phyloP scores from a whole-genome alignment of 1,140 invertebrate genomes.

The Caenorhabditis tropicalis region DNA sequence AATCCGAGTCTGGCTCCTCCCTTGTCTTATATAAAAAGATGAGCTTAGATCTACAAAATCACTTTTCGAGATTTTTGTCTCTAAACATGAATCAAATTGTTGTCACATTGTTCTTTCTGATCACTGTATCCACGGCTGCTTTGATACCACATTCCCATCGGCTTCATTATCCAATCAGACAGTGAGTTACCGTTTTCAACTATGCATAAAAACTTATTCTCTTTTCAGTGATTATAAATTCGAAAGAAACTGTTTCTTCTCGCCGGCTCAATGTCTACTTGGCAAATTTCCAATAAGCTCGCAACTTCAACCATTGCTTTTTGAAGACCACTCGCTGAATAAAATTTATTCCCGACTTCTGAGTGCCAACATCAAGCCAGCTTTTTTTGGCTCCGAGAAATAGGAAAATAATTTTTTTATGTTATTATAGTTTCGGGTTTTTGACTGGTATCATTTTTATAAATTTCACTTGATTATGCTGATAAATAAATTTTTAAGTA shows the following conservation, averaged over 20 bases:
- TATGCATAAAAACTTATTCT: neutral
- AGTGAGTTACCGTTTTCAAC: neutral
- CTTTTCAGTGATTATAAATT: neutral
- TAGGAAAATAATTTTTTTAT: neutral
- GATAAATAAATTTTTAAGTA: too few relatives aligned
- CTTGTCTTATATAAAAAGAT: neutral
- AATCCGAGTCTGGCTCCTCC: neutral
- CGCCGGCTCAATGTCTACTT: neutral
- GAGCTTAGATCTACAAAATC: neutral
- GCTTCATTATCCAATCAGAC: neutral
- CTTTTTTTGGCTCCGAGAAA: neutral
- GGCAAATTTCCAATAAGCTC: conserved; percentile 1
- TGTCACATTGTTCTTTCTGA: neutral
- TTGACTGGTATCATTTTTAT: neutral
- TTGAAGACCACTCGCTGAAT: neutral
- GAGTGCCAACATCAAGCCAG: neutral
- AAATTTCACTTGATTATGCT: too few relatives aligned
- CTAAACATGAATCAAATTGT: neutral
- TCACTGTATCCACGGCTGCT: neutral
- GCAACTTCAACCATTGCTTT: neutral
- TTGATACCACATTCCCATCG: neutral
- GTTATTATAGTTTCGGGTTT: neutral
- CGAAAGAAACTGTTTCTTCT: conserved; percentile 15
- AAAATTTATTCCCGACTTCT: neutral
- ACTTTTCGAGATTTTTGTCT: neutral